These are phyloP conservation scores for Dendrolimus kikuchii DNA, from an alignment of 1,140 invertebrate genomes.

Conservation along the genomic window DNA sequence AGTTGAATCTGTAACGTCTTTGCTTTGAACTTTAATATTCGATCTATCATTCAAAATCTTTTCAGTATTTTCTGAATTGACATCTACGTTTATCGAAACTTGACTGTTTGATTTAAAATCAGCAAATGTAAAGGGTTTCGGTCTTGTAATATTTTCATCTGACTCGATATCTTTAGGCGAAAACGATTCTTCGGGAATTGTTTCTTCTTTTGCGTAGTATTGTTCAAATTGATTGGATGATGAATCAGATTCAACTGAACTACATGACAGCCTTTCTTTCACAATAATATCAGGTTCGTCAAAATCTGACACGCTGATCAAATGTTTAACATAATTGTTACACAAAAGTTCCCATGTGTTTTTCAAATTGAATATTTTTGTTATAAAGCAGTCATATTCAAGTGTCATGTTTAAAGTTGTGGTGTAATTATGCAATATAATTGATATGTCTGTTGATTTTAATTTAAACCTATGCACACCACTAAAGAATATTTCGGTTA, in stretches of 20 bases:
- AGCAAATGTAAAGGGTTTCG: conserved; percentile 67
- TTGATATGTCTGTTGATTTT: conserved; percentile 77
- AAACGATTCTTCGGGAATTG: background rate
- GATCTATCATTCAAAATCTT: no score
- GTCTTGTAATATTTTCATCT: conserved; percentile 33
- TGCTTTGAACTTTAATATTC: no score
- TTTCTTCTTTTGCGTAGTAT: conserved; percentile 48
- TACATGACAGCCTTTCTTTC: conserved; percentile 56
- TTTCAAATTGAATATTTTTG: conserved; percentile 74
- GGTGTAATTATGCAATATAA: conserved; percentile 75
- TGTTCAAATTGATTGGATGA: conserved; percentile 67
- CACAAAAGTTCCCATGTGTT: conserved; percentile 74
- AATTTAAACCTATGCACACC: conserved; percentile 76
- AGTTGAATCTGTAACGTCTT: no score
- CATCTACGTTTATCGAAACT: conserved; percentile 12
- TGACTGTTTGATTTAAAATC: conserved; percentile 57
- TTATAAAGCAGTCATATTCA: conserved; percentile 73
- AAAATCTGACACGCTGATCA: conserved; percentile 55
- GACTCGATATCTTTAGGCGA: conserved; percentile 7
- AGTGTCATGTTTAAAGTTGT: conserved; percentile 68
- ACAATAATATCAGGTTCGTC: conserved; percentile 43
- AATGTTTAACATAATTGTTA: conserved; percentile 66
- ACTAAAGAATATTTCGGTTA: conserved; percentile 85
- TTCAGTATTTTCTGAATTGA: conserved; percentile 8
- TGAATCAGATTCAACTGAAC: conserved; percentile 60